Conservation (phyloP, 1,140 invertebrate species). For the Brachionus rubens region DNA sequence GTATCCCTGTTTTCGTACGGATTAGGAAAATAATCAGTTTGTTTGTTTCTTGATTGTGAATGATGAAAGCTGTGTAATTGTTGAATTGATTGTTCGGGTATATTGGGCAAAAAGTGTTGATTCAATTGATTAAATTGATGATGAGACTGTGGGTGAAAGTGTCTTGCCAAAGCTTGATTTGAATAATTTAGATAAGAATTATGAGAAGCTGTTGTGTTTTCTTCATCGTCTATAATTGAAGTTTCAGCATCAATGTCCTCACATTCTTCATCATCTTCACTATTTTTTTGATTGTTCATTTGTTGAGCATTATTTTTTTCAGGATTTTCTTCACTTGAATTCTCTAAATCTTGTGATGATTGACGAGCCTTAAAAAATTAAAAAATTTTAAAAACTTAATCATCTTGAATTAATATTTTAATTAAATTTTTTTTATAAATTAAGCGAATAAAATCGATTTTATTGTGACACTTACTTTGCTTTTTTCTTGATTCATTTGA, state of each 20-base stretch:
- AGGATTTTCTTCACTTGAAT: background rate
- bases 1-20: background rate
- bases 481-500: background rate
- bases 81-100: constrained; percentile 21
- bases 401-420: background rate
- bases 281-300: background rate
- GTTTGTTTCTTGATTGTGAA: background rate
- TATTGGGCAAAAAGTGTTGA: constrained; percentile 28
- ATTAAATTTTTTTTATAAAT: background rate
- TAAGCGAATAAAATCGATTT: no score
- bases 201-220: background rate
- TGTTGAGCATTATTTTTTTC: background rate
- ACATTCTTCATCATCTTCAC: constrained; percentile 14
- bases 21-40: constrained; percentile 12
- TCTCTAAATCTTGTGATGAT: background rate
- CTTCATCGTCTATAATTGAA: constrained; percentile 18
- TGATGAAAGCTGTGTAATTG: constrained; percentile 16
- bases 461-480: background rate
- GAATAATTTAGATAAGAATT: constrained; percentile 10
- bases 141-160: constrained; percentile 13
- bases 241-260: constrained; percentile 30
- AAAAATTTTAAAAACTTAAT: no score
- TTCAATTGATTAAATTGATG: background rate
- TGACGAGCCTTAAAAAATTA: background rate
- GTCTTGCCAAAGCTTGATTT: background rate